Percentiles rank a stretch among this genome's conserved stretches.
Evolutionary conservation across 2,797 vertebrate genomes (phyloP).

Genomic region (Coccyzus lansbergi): DNA sequence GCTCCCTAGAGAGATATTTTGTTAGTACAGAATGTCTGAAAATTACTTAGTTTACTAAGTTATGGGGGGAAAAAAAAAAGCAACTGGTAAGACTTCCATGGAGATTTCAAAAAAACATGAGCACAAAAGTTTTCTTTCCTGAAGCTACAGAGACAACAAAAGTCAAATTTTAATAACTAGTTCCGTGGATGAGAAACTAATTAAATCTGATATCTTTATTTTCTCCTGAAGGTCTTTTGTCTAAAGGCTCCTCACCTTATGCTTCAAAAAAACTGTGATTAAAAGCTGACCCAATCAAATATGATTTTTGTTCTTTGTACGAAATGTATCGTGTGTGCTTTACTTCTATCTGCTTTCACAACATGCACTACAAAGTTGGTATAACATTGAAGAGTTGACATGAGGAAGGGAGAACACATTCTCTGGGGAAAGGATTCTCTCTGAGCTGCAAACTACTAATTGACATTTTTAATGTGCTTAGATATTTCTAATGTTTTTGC

Average conservation of each 20-base stretch:
- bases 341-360: not conserved
- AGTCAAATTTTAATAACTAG: not conserved
- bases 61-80: fast-evolving
- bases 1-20: not conserved
- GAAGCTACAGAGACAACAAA: not conserved
- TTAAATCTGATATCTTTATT: not conserved
- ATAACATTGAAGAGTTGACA: not conserved
- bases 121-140: not conserved
- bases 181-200: not conserved
- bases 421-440: not conserved
- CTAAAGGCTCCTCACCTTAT: not conserved
- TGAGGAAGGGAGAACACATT: not conserved
- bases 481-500: not conserved
- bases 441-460: not conserved
- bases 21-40: not conserved
- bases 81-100: not conserved
- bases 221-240: not conserved
- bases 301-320: not conserved
- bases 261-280: not conserved
- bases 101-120: not conserved
- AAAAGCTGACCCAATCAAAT: not conserved
- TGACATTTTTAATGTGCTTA: not conserved
- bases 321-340: not conserved
- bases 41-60: not conserved
- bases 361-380: not conserved